These are phyloP conservation scores for Rostratula benghalensis DNA, from an alignment of 2,113 vertebrate genomes.

Conservation along the genomic window DNA sequence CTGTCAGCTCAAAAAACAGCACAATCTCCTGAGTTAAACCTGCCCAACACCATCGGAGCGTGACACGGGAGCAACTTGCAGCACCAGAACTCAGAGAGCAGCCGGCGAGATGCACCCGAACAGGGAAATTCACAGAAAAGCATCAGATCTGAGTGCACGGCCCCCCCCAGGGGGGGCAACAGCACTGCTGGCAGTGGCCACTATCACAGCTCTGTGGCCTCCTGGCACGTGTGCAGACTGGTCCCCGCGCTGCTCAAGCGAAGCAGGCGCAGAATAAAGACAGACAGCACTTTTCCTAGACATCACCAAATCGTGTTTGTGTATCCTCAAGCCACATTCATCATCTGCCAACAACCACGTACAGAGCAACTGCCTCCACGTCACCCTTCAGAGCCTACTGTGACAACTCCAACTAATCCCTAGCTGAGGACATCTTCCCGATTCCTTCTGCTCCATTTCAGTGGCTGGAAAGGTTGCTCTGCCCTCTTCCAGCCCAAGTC, in stretches of 20 bases:
- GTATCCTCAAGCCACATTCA: neutral
- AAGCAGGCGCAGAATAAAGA: neutral
- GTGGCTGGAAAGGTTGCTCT: neutral
- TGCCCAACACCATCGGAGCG: neutral
- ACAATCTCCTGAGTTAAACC: neutral
- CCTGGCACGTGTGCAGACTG: fast-evolving
- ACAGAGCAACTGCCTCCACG: neutral
- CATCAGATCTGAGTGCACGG: fast-evolving
- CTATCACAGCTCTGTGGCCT: neutral
- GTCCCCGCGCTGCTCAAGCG: fast-evolving
- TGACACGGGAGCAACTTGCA: fast-evolving
- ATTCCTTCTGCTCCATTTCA: neutral
- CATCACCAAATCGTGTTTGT: neutral
- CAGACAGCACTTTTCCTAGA: neutral
- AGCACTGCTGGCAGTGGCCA: fast-evolving
- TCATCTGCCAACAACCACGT: neutral
- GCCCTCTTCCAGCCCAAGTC: neutral
- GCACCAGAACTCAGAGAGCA: neutral
- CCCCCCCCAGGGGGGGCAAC: neutral
- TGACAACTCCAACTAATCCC: neutral
- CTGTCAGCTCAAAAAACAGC: neutral
- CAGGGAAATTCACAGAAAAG: neutral
- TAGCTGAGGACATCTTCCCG: neutral
- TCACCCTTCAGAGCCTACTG: neutral
- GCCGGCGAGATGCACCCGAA: neutral